A percentile compares a stretch with the other conserved stretches of the same genome.
Conservation (phyloP, 2,888 invertebrate genomes). For the Meganola albula region DNA sequence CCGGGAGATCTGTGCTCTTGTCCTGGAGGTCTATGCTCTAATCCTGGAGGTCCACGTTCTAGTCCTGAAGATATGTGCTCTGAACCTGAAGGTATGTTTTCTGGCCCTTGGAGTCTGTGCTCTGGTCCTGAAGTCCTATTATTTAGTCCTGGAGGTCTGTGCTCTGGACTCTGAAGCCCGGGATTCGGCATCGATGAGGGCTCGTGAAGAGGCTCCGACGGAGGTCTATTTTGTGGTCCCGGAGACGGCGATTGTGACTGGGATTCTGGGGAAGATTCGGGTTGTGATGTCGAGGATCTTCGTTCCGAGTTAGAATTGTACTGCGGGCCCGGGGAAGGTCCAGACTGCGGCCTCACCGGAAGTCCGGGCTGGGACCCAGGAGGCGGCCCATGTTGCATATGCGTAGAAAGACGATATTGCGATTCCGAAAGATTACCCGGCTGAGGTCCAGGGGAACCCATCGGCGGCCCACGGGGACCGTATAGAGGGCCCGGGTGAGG, state of each 20-base stretch:
- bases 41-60: slow-evolving; percentile 5
- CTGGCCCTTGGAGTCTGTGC: slow-evolving; percentile 3
- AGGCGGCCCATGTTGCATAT: background rate
- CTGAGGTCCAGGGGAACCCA: too few species aligned
- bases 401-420: too few species aligned
- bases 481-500: background rate
- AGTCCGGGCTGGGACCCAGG: background rate
- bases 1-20: too few species aligned
- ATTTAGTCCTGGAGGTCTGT: background rate
- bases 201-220: background rate
- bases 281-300: slow-evolving; percentile 56
- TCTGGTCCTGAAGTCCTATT: slow-evolving; percentile 18
- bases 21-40: too few species aligned
- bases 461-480: background rate
- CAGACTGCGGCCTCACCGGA: background rate
- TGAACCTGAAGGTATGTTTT: slow-evolving; percentile 2
- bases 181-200: background rate
- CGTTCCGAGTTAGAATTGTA: too few species aligned
- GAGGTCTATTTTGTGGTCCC: background rate
- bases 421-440: too few species aligned
- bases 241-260: background rate
- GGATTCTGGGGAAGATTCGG: slow-evolving; percentile 27
- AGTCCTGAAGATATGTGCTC: slow-evolving; percentile 8
- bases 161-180: background rate
- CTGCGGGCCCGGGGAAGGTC: slow-evolving; percentile 27